phyloP scores from a whole-genome alignment of 2,113 vertebrate species.

The Chelonoidis abingdonii region DNA sequence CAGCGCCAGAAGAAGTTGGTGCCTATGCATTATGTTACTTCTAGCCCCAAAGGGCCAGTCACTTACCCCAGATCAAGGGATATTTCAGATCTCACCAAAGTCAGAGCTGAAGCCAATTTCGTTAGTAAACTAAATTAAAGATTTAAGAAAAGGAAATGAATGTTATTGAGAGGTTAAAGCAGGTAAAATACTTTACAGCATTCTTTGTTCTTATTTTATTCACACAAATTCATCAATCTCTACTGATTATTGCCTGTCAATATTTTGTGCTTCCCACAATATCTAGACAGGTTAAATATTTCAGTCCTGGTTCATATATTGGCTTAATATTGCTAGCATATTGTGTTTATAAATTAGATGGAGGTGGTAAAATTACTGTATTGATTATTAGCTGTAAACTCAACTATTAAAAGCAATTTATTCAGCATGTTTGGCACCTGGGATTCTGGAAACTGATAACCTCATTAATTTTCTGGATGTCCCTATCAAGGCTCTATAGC shows the following conservation, averaged over 20 bases:
- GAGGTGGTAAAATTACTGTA: background rate
- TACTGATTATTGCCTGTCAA: background rate
- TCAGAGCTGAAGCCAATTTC: background rate
- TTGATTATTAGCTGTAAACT: background rate
- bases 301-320: background rate
- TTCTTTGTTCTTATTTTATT: background rate
- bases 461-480: constrained; percentile 28
- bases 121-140: background rate
- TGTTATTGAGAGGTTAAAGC: background rate
- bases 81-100: background rate
- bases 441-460: background rate
- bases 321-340: background rate
- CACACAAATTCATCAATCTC: background rate
- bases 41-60: background rate
- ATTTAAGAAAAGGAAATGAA: background rate
- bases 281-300: background rate
- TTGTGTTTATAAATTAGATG: background rate
- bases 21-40: background rate
- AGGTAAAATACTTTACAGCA: background rate
- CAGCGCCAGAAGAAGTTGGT: too few species aligned
- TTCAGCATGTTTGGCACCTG: constrained; percentile 22
- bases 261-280: background rate
- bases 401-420: constrained; percentile 28
- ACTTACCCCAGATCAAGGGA: background rate
- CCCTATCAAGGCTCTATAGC: background rate